Conservation (phyloP, 2,888 invertebrate species). For the Gisinianus flammeolus region DNA sequence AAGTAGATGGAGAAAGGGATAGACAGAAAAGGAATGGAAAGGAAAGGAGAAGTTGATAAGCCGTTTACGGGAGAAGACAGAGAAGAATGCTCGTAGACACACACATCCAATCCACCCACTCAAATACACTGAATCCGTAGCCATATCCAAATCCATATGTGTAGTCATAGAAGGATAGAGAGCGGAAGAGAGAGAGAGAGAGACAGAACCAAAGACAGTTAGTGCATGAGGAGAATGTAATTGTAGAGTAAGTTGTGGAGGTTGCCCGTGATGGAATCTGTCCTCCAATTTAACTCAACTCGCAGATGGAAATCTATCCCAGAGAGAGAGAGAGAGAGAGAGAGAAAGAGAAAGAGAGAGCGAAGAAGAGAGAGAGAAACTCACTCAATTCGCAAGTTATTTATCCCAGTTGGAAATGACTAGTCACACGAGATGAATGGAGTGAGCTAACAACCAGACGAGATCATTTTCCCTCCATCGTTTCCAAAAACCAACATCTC, state of each 20-base stretch:
- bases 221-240: background rate
- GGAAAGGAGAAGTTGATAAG: conserved; percentile 7
- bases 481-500: background rate
- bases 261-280: conserved; percentile 19
- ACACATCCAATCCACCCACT: too few relatives aligned
- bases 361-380: too few relatives aligned
- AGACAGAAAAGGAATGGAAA: background rate
- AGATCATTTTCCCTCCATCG: background rate
- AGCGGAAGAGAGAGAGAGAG: conserved; percentile 4
- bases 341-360: too few relatives aligned
- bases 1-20: background rate
- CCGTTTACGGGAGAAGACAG: too few relatives aligned
- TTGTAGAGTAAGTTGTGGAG: background rate
- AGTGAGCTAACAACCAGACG: background rate
- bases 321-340: too few relatives aligned
- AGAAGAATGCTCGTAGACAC: too few relatives aligned
- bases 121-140: too few relatives aligned
- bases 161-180: background rate
- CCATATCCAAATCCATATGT: background rate
- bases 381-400: conserved; percentile 33
- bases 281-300: conserved; percentile 30
- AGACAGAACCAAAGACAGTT: background rate
- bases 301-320: conserved; percentile 33
- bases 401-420: conserved; percentile 31
- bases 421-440: conserved; percentile 23